Evolutionary conservation across 1,140 invertebrate genomes (phyloP).

Genomic region (Cydia fagiglandana): DNA sequence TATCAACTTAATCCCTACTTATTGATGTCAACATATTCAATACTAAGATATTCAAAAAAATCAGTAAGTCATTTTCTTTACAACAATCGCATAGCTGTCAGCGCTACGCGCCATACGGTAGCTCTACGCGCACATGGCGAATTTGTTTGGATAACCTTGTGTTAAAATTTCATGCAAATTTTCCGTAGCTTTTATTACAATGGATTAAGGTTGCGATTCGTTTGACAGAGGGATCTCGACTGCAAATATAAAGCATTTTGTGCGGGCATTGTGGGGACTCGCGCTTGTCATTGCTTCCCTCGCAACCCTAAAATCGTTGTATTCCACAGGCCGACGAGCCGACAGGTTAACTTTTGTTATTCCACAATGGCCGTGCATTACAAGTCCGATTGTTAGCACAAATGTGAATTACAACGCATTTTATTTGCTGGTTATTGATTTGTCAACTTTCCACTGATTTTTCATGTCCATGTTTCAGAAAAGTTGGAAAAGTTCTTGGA

Average conservation of each 20-base stretch:
- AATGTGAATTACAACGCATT: constrained; percentile 76
- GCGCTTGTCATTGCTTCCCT: constrained; percentile 73
- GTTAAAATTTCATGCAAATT: constrained; percentile 10
- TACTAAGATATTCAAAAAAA: background rate
- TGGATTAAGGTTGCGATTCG: constrained; percentile 34
- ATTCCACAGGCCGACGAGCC: constrained; percentile 63
- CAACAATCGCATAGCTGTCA: constrained; percentile 67
- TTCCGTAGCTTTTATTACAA: constrained; percentile 33
- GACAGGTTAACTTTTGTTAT: constrained; percentile 78
- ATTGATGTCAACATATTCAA: background rate
- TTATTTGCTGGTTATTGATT: constrained; percentile 46
- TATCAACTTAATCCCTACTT: too few relatives aligned
- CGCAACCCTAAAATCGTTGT: constrained; percentile 74
- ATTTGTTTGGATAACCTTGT: constrained; percentile 40
- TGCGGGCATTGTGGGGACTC: constrained; percentile 60
- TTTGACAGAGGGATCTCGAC: background rate
- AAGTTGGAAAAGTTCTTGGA: too few relatives aligned
- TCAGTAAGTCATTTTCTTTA: constrained; percentile 52
- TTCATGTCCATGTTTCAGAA: too few relatives aligned
- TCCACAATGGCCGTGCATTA: constrained; percentile 74
- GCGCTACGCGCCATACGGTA: constrained; percentile 55
- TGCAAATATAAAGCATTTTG: constrained; percentile 34
- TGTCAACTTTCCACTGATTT: background rate
- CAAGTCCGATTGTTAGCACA: constrained; percentile 72
- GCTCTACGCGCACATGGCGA: constrained; percentile 65